Evolutionary conservation across 2,888 invertebrate species (phyloP).

Genomic region (Gari tellinella): DNA sequence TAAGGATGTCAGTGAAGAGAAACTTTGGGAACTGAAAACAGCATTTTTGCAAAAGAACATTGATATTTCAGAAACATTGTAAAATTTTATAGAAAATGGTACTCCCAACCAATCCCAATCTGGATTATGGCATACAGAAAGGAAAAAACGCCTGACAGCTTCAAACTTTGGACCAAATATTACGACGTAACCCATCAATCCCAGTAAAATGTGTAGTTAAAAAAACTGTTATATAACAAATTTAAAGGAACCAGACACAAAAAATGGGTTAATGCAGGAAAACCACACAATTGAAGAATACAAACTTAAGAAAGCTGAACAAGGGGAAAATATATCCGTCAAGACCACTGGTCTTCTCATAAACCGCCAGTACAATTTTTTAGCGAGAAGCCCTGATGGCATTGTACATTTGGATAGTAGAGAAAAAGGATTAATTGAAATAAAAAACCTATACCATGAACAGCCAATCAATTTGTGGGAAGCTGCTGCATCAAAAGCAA

Average conservation of each 20-base stretch:
- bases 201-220: too few species aligned
- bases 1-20: too few species aligned
- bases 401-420: slow-evolving; percentile 2
- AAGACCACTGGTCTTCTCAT: slow-evolving; percentile 26
- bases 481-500: too few species aligned
- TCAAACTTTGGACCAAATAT: too few species aligned
- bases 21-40: too few species aligned
- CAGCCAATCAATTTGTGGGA: slow-evolving; percentile 24
- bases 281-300: slow-evolving; percentile 32
- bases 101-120: too few species aligned
- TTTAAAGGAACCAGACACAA: slow-evolving; percentile 24
- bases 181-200: too few species aligned
- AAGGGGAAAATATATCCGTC: slow-evolving; percentile 20
- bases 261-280: slow-evolving; percentile 29
- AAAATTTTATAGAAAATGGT: too few species aligned
- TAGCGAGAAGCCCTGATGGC: slow-evolving; percentile 45
- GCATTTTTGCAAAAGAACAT: too few species aligned
- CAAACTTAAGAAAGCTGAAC: slow-evolving; percentile 23
- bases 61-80: too few species aligned
- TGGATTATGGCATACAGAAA: too few species aligned
- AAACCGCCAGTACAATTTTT: slow-evolving; percentile 6
- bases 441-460: slow-evolving; percentile 27
- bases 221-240: slow-evolving; percentile 12
- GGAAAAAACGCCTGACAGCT: too few species aligned
- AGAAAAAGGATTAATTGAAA: slow-evolving; percentile 7